Evolutionary conservation across 2,113 vertebrate genomes (phyloP), one percentile per base, ranked within the genome.

Genomic region (Aegotheles bennettii): DNA sequence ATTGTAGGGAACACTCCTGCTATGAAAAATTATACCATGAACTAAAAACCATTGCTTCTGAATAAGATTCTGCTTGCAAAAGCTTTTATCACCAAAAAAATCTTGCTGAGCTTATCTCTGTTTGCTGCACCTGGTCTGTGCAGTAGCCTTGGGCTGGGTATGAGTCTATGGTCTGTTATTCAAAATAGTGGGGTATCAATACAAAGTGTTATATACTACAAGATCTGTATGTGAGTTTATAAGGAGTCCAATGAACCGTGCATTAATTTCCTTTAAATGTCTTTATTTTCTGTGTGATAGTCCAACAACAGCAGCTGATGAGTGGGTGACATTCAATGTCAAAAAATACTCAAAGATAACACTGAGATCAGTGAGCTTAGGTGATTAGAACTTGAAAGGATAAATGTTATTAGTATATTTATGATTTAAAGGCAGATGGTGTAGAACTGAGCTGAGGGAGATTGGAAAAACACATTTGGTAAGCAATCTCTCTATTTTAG

Each of bases 361-460:
- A 59, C 16, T 51, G 33, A 65, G 13, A 68, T 81, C 43, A 88
- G 51, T 1, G 2, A 86, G 40, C 13, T 29, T 68, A 86, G 60
- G 43, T 4, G 31, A 92, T 87, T 68, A 79, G 48, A 83, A 60
- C 38, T 75, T 78, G 21, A 81, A 87, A 84, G 57, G 29, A 89
- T 81, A 89, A 43, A 78, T 70, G 78, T 90, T 90, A 71, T 90
- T 70, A 80, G 50, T 80, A 51, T 89, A 65, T 73, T 87, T 93
- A 71, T 77, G 71, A 87, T 79, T 76, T 90, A 84, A 87, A 90
- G 51, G 84, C 83, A 94, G 91, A 92, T 87, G 80, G 80, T 88
- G 40, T 28, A 40, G 35, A 60, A 53, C 9, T 51, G 74, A 93
- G 68, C 43, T 0, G 3, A 59, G 50, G 8, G 54, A 94, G 28